Evolutionary conservation across 2,888 invertebrate species (phyloP), one percentile per base, ranked within the genome.

Genomic region (Acanthosepion pharaonis): DNA sequence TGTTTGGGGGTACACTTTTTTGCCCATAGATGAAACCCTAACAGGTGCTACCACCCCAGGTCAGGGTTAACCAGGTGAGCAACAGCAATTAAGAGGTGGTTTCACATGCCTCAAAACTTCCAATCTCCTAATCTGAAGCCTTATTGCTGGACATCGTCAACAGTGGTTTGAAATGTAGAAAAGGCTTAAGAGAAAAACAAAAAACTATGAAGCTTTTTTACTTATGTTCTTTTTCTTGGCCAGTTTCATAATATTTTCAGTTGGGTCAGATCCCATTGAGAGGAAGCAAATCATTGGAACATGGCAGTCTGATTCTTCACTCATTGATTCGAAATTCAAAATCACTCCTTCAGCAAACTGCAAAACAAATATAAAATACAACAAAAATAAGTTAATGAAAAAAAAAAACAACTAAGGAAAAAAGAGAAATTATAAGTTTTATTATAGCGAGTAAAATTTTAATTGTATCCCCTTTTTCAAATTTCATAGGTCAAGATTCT

Each of bases 201-300:
- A 18, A 59, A 59, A 59, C 9, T 6, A 42, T 20, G 23, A 59
- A 59, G 59, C 18, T 91, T 53, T 97, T 98, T 98, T 98, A 99
- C 99, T 98, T 95, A 98, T 98, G 96, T 98, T 98, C 97, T 98
- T 98, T 94, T 98, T 98, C 97, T 99, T 99, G 2, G 99, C 99
- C 94, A 99, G 97, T 23, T 98, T 98, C 91, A 98, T 98, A 95
- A 99, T 99, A 98, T 99, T 99, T 23, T 99, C 98, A n/a, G 99
- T 99, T 3, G 99, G 99, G 98, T 99, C 99, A 0, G 99, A 99
- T 0, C 99, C 99, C 96, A 99, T 99, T 0, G 99, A 99, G 42
- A 99, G 98, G 96, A 99, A 98, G 96, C 99, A 99, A 96, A 99
- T 98, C 49, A 99, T 98, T 0, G 99, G 99, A 0, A 98, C 98